Evolutionary conservation across 2,888 invertebrate species (phyloP), one percentile per base, ranked within the genome.

Genomic region (Glomeris marginata): DNA sequence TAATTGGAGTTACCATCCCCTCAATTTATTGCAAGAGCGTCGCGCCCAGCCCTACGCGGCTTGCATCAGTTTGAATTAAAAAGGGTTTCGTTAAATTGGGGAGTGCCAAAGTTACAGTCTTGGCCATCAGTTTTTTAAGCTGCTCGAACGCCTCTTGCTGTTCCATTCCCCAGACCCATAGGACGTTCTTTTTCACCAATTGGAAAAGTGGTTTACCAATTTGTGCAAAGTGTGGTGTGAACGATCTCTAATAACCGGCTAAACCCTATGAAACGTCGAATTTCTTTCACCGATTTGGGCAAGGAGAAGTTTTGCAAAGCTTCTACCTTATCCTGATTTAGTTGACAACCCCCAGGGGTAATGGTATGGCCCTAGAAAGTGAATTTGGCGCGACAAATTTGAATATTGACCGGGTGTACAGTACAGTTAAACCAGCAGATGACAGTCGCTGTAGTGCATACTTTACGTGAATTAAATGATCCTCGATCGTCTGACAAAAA

Each of bases 61-160:
- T 41, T 18, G 41, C 47, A 47, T 47, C 38, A 2, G 28, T 48
- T 13, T 28, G 22, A n/a, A 48, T 20, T 13, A 48, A 11, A n/a
- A 48, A 48, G 1, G 11, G 1, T 28, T 43, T n/a, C 1, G 15
- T 16, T 13, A 40, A 40, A 16, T 40, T 38, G 10, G 47, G 47
- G 15, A 37, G 35, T 22, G 5, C 20, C 40, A 47, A 5, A 1
- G 38, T 13, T 16, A 36, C 36, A 6, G 22, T 5, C 13, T 10
- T 13, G 2, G n/a, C n/a, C 5, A 47, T 1, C 1, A 2, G 1
- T n/a, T 15, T 8, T 16, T 16, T 47, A 4, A 42, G 28, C 5
- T 6, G 6, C 10, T 47, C 20, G 35, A 47, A 47, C 1, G 37
- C 21, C 13, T 40, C n/a, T n/a, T 40, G 21, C n/a, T 47, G 38